phyloP scores from a whole-genome alignment of 2,797 vertebrate species.

The Xenentodon cancila region DNA sequence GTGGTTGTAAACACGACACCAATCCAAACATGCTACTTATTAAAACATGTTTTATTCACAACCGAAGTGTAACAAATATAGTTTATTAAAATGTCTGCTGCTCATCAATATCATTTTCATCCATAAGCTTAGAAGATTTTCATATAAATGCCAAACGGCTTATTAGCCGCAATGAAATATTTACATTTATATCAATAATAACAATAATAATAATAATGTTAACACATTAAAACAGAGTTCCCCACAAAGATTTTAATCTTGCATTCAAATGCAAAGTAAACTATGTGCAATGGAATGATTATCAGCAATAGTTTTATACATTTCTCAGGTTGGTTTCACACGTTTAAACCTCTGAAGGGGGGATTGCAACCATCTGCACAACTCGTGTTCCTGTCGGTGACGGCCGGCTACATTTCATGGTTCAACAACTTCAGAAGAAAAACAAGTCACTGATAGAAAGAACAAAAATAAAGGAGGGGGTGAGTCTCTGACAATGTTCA shows the following conservation, averaged over 20 bases:
- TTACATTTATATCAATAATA: constrained; percentile 82
- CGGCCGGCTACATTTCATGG: not conserved
- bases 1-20: not conserved
- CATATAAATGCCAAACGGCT: constrained; percentile 90
- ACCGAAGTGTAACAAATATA: constrained; percentile 99
- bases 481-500: constrained; percentile 47
- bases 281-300: constrained; percentile 86
- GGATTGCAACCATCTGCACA: constrained; percentile 1
- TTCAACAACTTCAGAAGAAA: not conserved
- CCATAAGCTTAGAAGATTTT: constrained; percentile 88
- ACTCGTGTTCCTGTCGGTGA: too few relatives aligned
- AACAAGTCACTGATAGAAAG: not conserved
- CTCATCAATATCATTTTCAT: constrained; percentile 89
- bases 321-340: constrained; percentile 76
- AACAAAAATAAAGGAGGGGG: not conserved
- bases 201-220: constrained; percentile 50
- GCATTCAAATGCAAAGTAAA: constrained; percentile 72
- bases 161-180: constrained; percentile 83
- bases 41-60: constrained; percentile 99
- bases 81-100: constrained; percentile 98
- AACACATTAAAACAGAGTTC: constrained; percentile 70
- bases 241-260: constrained; percentile 76
- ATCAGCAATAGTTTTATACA: constrained; percentile 79
- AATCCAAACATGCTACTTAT: constrained; percentile 67
- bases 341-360: constrained; percentile 49